A percentile compares a stretch with the other conserved stretches of the same genome.
Evolutionary conservation across 2,113 vertebrate species (phyloP).

Genomic region (Mixornis gularis): DNA sequence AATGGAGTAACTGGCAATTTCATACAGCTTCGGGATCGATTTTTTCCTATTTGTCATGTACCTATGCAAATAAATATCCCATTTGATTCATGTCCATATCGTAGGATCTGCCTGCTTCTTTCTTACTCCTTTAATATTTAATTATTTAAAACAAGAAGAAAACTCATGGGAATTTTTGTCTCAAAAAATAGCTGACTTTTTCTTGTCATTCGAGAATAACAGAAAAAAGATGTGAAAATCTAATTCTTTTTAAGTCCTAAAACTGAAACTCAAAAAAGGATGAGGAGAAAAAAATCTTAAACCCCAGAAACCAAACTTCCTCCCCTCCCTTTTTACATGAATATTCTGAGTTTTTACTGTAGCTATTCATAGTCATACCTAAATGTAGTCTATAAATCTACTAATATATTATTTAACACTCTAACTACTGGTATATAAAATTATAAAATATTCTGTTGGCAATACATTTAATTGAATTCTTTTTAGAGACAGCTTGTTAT

Average conservation of each 20-base stretch:
- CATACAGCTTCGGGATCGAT: neutral
- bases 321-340: neutral
- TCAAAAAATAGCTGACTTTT: constrained; percentile 30
- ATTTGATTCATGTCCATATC: neutral
- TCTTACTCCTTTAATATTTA: constrained; percentile 45
- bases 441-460: constrained; percentile 38
- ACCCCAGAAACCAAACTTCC: constrained; percentile 6
- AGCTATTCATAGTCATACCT: constrained; percentile 41
- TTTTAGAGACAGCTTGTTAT: constrained; percentile 29
- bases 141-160: constrained; percentile 45
- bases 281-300: neutral
- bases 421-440: constrained; percentile 44
- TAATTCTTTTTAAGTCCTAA: constrained; percentile 35
- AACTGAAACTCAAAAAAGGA: constrained; percentile 40
- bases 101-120: constrained; percentile 22
- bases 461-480: constrained; percentile 48
- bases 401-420: constrained; percentile 61
- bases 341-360: constrained; percentile 17
- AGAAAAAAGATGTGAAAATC: constrained; percentile 25
- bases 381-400: constrained; percentile 56
- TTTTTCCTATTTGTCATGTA: constrained; percentile 8
- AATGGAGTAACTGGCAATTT: constrained; percentile 39
- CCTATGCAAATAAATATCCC: constrained; percentile 51
- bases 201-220: neutral
- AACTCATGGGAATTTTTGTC: neutral